These are phyloP conservation scores for Lycaena phlaeas DNA, from an alignment of 2,888 invertebrate species.

Conservation along the genomic window DNA sequence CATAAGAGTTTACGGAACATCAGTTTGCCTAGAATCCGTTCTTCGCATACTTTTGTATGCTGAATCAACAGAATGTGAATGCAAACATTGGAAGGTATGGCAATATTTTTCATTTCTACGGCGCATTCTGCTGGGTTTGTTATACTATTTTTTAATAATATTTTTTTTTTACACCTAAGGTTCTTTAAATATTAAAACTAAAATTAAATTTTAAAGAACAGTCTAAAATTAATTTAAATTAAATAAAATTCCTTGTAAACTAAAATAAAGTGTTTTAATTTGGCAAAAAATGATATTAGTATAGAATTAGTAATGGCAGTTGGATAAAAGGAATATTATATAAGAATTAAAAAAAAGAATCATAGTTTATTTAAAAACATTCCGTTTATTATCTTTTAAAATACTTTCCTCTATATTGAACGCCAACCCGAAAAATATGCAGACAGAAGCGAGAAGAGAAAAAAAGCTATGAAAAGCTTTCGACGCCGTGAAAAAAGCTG, in stretches of 20 bases:
- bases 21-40: constrained; percentile 26
- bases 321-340: too few species aligned
- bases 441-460: constrained; percentile 30
- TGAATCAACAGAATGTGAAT: constrained; percentile 41
- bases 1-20: constrained; percentile 20
- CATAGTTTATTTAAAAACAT: too few species aligned
- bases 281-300: too few species aligned
- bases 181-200: too few species aligned
- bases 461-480: constrained; percentile 43
- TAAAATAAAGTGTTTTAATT: too few species aligned
- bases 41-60: constrained; percentile 39
- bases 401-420: neutral
- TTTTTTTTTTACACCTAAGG: constrained; percentile 19
- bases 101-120: constrained; percentile 43
- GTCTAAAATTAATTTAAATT: too few species aligned
- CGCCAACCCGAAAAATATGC: constrained; percentile 14
- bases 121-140: constrained; percentile 26
- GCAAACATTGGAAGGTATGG: constrained; percentile 51
- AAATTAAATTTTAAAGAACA: too few species aligned
- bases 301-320: too few species aligned
- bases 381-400: too few species aligned
- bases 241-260: too few species aligned
- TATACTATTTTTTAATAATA: constrained; percentile 10
- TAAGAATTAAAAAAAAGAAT: too few species aligned
- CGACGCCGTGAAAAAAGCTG: constrained; percentile 51